Percentiles rank a stretch among this genome's conserved stretches.
Evolutionary conservation across 1,140 invertebrate species (phyloP).

Genomic region (Leptinotarsa undecemlineata): DNA sequence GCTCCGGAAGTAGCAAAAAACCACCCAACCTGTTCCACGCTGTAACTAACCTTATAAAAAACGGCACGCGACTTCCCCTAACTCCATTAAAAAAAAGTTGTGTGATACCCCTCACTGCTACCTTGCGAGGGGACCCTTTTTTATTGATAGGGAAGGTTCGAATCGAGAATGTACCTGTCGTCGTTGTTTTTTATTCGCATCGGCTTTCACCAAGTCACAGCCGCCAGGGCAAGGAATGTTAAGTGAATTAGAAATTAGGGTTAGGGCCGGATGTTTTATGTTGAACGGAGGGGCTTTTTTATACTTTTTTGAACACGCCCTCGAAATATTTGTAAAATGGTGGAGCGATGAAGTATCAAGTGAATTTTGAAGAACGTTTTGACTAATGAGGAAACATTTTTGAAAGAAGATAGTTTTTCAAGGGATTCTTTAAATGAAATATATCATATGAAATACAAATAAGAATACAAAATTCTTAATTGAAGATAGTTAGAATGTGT

Average conservation of each 20-base stretch:
- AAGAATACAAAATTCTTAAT: no score
- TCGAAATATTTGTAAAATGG: slow-evolving; percentile 31
- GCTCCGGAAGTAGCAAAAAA: slow-evolving; percentile 35
- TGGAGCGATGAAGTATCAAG: not conserved
- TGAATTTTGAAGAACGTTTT: no score
- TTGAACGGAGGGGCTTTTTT: slow-evolving; percentile 36
- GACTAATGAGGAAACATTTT: not conserved
- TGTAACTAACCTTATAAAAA: slow-evolving; percentile 29
- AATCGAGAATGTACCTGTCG: slow-evolving; percentile 29
- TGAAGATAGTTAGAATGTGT: no score
- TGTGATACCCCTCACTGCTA: not conserved
- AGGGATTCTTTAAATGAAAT: not conserved
- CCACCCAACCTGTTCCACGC: slow-evolving; percentile 25
- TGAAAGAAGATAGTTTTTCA: not conserved
- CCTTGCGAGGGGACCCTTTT: slow-evolving; percentile 25
- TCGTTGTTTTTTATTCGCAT: slow-evolving; percentile 27
- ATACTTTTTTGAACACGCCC: slow-evolving; percentile 37
- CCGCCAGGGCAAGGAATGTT: slow-evolving; percentile 13
- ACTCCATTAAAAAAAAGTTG: slow-evolving; percentile 29
- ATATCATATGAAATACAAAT: no score
- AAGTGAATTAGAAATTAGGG: slow-evolving; percentile 23
- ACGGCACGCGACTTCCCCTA: slow-evolving; percentile 40
- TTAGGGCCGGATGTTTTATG: slow-evolving; percentile 28
- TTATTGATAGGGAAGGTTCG: slow-evolving; percentile 23
- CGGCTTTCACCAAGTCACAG: slow-evolving; percentile 13